phyloP scores from a whole-genome alignment of 2,888 invertebrate genomes.

The Ecdyonurus torrentis region DNA sequence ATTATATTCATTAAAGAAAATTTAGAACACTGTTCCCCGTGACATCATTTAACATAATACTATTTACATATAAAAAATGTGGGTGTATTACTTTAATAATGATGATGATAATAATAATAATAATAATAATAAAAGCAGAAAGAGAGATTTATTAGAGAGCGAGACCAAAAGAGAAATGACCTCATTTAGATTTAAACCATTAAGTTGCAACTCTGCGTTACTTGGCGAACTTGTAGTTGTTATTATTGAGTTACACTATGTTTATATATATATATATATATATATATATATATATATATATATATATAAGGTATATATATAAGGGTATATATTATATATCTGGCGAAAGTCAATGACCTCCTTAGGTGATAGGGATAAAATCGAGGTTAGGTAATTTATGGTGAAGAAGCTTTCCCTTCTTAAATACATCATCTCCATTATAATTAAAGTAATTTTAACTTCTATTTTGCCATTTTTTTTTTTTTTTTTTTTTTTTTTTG shows the following conservation, averaged over 20 bases:
- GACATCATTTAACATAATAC: not conserved
- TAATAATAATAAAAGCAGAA: not conserved
- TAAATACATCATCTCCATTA: not conserved
- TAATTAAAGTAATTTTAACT: no score
- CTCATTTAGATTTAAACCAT: not conserved
- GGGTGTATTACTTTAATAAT: not conserved
- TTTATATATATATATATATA: no score
- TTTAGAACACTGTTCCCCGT: not conserved
- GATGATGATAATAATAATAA: not conserved
- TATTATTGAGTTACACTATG: no score
- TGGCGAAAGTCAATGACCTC: slow-evolving; percentile 8
- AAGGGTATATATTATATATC: not conserved
- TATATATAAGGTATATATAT: no score
- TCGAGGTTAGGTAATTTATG: slow-evolving; percentile 9
- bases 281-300: no score
- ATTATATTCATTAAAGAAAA: not conserved
- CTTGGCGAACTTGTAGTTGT: not conserved
- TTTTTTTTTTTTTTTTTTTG: no score
- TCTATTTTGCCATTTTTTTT: no score
- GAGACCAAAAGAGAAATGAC: not conserved
- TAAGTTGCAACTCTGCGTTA: not conserved
- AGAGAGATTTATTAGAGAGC: not conserved
- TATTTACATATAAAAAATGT: not conserved
- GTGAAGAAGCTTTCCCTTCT: slow-evolving; percentile 1
- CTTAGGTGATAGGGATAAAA: slow-evolving; percentile 3